Conservation (phyloP, 2,113 vertebrate genomes). For the Apteryx owenii region DNA sequence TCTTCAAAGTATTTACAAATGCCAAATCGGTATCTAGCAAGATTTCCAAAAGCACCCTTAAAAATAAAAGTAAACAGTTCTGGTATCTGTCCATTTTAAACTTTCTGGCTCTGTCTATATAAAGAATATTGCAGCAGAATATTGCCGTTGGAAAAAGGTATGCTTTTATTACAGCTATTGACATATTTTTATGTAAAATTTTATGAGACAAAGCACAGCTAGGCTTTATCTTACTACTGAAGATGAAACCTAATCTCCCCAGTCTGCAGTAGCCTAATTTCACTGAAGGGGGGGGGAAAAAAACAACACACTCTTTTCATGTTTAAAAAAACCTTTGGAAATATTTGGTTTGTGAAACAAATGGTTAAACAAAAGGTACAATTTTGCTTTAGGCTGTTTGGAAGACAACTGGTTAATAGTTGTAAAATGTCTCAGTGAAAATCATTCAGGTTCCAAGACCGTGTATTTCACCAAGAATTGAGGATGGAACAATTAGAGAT, state of each 20-base stretch:
- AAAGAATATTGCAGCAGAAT: background rate
- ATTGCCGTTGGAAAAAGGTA: constrained; percentile 12
- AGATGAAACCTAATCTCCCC: background rate
- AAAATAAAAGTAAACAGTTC: background rate
- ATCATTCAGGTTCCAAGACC: background rate
- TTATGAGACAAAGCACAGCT: constrained; percentile 41
- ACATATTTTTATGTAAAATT: background rate
- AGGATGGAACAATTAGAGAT: background rate
- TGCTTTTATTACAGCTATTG: constrained; percentile 16
- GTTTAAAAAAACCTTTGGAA: background rate
- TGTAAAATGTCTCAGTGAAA: background rate
- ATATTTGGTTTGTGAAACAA: constrained; percentile 12
- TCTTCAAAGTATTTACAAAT: background rate
- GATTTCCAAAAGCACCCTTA: background rate
- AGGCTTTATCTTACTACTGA: background rate
- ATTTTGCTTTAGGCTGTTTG: background rate
- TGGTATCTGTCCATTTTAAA: background rate
- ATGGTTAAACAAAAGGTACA: constrained; percentile 20
- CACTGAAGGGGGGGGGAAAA: background rate
- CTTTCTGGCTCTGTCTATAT: background rate
- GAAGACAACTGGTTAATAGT: background rate
- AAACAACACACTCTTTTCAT: background rate
- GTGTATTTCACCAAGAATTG: background rate
- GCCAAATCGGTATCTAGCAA: background rate
- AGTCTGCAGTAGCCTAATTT: background rate